A percentile compares a stretch with the other conserved stretches of the same genome.
phyloP scores from a whole-genome alignment of 2,113 vertebrate species.

The Desmodus rotundus region DNA sequence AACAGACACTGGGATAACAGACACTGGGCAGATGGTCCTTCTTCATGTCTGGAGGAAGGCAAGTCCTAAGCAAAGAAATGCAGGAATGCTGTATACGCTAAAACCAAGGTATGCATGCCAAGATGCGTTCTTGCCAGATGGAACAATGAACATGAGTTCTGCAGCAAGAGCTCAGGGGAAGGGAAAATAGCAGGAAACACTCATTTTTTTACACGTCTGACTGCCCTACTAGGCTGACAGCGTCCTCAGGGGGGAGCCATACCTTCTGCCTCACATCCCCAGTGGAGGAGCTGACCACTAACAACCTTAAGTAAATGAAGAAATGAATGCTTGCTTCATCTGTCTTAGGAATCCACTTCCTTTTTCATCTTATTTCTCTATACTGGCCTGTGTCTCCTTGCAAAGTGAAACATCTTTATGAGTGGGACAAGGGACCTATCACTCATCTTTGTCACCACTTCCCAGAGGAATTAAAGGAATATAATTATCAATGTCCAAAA shows the following conservation, averaged over 20 bases:
- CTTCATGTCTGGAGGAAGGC: not conserved
- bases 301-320: not conserved
- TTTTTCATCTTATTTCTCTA: not conserved
- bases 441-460: not conserved
- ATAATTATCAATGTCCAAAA: constrained; percentile 11
- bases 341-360: not conserved
- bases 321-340: not conserved
- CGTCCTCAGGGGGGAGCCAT: not conserved
- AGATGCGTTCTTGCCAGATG: not conserved
- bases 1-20: not conserved
- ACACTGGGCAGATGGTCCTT: not conserved
- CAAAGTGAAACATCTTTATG: not conserved
- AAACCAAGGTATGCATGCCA: not conserved
- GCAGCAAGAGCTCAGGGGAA: not conserved
- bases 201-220: not conserved
- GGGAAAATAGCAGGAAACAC: not conserved
- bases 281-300: not conserved
- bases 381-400: not conserved
- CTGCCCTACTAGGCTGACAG: not conserved
- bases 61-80: not conserved
- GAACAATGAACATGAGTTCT: not conserved
- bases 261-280: not conserved
- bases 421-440: not conserved
- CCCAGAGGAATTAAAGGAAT: not conserved
- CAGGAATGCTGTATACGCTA: not conserved